Percentiles rank a stretch among this genome's conserved stretches.
These are phyloP conservation scores for Halichondria panicea DNA, from an alignment of 37 sponge, comb jelly and placozoan genomes.

Conservation along the genomic window DNA sequence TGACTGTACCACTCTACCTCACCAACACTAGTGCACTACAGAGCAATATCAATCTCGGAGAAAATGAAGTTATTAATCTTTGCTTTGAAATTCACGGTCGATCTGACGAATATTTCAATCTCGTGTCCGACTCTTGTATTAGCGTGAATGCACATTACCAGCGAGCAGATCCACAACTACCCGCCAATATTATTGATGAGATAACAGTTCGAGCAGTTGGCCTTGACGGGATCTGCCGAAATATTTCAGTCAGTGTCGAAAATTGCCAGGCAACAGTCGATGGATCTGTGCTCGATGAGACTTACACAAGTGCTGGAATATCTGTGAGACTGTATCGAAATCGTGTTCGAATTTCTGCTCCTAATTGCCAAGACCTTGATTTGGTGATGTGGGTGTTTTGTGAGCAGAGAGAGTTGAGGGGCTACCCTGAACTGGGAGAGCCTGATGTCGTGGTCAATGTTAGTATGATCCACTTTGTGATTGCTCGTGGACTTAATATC, in stretches of 20 bases:
- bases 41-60: background rate
- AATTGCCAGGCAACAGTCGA: slow-evolving; percentile 11
- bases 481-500: slow-evolving; percentile 24
- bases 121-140: slow-evolving; percentile 37
- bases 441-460: background rate
- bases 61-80: slow-evolving; percentile 5
- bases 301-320: background rate
- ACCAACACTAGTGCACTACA: too few relatives aligned
- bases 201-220: slow-evolving; percentile 46
- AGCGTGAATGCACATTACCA: slow-evolving; percentile 40
- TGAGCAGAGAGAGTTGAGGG: background rate
- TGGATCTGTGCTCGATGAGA: background rate
- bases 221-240: slow-evolving; percentile 4
- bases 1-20: slow-evolving; percentile 27
- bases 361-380: slow-evolving; percentile 32
- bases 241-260: slow-evolving; percentile 26
- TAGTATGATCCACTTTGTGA: slow-evolving; percentile 1
- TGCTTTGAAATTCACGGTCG: slow-evolving; percentile 54
- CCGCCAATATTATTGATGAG: slow-evolving; percentile 47
- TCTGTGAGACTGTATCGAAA: background rate
- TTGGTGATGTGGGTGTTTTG: slow-evolving; percentile 55
- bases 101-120: slow-evolving; percentile 37
- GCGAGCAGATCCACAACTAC: slow-evolving; percentile 4
- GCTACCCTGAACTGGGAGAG: background rate
- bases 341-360: slow-evolving; percentile 29